Evolutionary conservation across 2,888 invertebrate genomes (phyloP).

Genomic region (Oegoconia quadripuncta): DNA sequence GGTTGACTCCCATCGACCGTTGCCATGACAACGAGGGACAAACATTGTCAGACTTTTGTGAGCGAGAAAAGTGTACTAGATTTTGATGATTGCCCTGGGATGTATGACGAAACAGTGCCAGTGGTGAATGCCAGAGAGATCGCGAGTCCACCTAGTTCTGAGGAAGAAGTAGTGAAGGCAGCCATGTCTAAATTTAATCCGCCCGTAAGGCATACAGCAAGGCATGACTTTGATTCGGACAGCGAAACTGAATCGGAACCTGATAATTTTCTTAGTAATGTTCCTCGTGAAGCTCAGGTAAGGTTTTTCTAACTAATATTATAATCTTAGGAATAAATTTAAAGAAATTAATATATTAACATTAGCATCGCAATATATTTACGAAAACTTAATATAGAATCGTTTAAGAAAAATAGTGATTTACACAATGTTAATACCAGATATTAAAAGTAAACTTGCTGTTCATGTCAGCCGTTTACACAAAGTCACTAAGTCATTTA

Average conservation of each 20-base stretch:
- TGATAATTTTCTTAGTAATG: slow-evolving; percentile 52
- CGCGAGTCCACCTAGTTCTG: slow-evolving; percentile 61
- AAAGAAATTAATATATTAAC: no score
- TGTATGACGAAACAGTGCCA: slow-evolving; percentile 81
- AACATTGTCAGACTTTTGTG: slow-evolving; percentile 68
- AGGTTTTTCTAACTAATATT: slow-evolving; percentile 15
- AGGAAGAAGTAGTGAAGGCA: slow-evolving; percentile 45
- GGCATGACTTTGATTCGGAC: slow-evolving; percentile 69
- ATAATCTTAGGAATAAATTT: no score
- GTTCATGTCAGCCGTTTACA: no score
- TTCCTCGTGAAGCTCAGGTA: slow-evolving; percentile 55
- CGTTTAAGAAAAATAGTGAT: no score
- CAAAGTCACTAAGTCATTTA: no score
- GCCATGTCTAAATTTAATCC: slow-evolving; percentile 71
- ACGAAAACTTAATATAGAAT: no score
- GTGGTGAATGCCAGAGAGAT: slow-evolving; percentile 79
- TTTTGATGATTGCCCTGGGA: slow-evolving; percentile 39
- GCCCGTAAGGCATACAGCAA: slow-evolving; percentile 59
- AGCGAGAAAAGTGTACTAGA: slow-evolving; percentile 26
- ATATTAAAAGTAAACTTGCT: no score
- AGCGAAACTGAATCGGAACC: slow-evolving; percentile 59
- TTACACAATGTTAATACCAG: no score
- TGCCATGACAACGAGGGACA: slow-evolving; percentile 67
- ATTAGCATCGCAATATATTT: no score
- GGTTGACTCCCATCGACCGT: slow-evolving; percentile 36